Percentiles rank a stretch among this genome's conserved stretches.
Conservation (phyloP, 2,113 vertebrate genomes). For the Antennarius striatus region DNA sequence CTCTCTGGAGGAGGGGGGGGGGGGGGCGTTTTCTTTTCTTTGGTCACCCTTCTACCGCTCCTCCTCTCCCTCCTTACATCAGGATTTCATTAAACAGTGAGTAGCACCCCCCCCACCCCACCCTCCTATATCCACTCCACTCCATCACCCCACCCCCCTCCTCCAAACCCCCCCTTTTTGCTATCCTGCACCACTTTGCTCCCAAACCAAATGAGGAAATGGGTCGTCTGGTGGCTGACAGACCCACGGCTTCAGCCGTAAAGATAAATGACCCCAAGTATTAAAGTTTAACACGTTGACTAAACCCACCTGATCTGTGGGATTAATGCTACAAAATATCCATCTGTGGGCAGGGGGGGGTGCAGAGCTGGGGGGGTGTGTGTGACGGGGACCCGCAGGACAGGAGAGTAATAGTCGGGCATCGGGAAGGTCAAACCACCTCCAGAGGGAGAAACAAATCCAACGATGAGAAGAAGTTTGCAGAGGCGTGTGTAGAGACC, state of each 20-base stretch:
- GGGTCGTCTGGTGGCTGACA: slow-evolving; percentile 88
- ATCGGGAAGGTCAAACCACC: slow-evolving; percentile 74
- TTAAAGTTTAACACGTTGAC: slow-evolving; percentile 85
- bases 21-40: slow-evolving; percentile 44
- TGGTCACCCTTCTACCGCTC: slow-evolving; percentile 40
- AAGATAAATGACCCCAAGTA: slow-evolving; percentile 86
- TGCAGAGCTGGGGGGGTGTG: slow-evolving; percentile 44
- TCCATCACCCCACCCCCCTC: slow-evolving; percentile 58
- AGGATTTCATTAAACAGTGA: slow-evolving; percentile 85
- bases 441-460: slow-evolving; percentile 75
- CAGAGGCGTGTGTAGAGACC: slow-evolving; percentile 11
- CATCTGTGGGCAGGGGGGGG: slow-evolving; percentile 64
- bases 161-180: slow-evolving; percentile 2
- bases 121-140: slow-evolving; percentile 39
- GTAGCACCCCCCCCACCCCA: slow-evolving; percentile 49
- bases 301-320: slow-evolving; percentile 84
- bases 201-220: slow-evolving; percentile 85
- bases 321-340: slow-evolving; percentile 81
- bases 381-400: not conserved
- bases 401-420: slow-evolving; percentile 70
- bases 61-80: slow-evolving; percentile 70
- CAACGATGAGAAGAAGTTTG: slow-evolving; percentile 57
- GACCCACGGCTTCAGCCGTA: slow-evolving; percentile 72
- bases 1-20: slow-evolving; percentile 66
- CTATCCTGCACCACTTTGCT: slow-evolving; percentile 74